Evolutionary conservation across 2,113 vertebrate genomes (phyloP), one percentile per base, ranked within the genome.

Genomic region (Phainopepla nitens): DNA sequence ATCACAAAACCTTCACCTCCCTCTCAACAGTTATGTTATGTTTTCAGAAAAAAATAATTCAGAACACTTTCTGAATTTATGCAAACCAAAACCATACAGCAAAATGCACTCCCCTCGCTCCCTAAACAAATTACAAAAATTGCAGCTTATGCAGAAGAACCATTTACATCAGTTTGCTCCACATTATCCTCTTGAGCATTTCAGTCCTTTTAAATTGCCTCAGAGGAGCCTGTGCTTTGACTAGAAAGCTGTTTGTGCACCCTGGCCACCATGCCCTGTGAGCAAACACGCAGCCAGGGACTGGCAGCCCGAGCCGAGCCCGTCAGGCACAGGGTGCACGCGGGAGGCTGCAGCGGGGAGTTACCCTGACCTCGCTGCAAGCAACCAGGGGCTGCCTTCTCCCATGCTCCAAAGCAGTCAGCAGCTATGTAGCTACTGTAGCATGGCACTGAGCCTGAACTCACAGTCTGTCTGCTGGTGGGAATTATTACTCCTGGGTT

Each of bases 251-350:
- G 13, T 6, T n/a, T 10, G 4, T 16, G 81, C 33, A 31, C 9
- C 0, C 2, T 24, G 44, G 31, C 22, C 73, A 35, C 2, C 6
- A 5, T 18, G 9, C n/a, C n/a, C 36, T 7, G 13, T 0, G 13
- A 65, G 31, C 53, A 68, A n/a, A n/a, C 11, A 29, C 2, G 2
- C 16, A 19, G 31, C 0, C 72, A 18, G 3, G 1, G 49, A 5
- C n/a, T 1, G 21, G 9, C 42, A 24, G 42, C 1, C 15, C 4
- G 4, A 51, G 21, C 19, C 2, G 8, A 31, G 27, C 3, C 57
- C 60, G 33, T 14, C 5, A 1, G 77, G 68, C 45, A 41, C 41
- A 29, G n/a, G 28, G 12, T 1, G 28, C 58, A 4, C 8, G 0
- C 14, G 53, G 3, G 50, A 47, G 17, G 17, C n/a, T 9, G 47